Evolutionary conservation across 2,113 vertebrate genomes (phyloP).

Genomic region (Stigmatopora nigra): DNA sequence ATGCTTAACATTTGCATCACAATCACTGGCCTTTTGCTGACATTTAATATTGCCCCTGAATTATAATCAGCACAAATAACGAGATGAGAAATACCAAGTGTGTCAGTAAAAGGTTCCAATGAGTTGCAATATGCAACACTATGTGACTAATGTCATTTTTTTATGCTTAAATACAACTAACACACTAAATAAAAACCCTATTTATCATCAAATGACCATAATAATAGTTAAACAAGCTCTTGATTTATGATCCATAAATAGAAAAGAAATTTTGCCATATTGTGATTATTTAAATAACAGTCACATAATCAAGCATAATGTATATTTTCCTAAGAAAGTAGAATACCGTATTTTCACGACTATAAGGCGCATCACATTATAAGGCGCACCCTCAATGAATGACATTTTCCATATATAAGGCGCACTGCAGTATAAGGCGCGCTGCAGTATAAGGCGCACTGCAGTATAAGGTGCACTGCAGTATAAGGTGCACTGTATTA

Average conservation of each 20-base stretch:
- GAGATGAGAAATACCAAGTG: slow-evolving; percentile 64
- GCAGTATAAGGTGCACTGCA: too few relatives aligned
- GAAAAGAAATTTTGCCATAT: not conserved
- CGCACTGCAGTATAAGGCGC: too few relatives aligned
- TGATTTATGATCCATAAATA: not conserved
- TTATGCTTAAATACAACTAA: not conserved
- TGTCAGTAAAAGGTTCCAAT: slow-evolving; percentile 62
- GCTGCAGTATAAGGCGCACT: too few relatives aligned
- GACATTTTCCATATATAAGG: too few relatives aligned
- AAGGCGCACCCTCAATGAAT: too few relatives aligned
- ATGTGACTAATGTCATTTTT: not conserved
- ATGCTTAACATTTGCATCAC: slow-evolving; percentile 68
- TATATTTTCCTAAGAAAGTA: not conserved
- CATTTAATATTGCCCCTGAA: slow-evolving; percentile 70
- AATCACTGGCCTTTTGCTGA: slow-evolving; percentile 70
- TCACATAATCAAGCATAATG: not conserved
- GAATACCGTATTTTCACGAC: too few relatives aligned
- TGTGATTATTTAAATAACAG: too few relatives aligned
- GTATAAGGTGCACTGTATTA: too few relatives aligned
- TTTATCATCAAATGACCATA: not conserved
- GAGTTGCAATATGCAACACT: slow-evolving; percentile 36
- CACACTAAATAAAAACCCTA: not conserved
- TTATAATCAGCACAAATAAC: slow-evolving; percentile 69
- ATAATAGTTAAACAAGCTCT: not conserved
- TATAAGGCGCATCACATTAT: too few relatives aligned